These are phyloP conservation scores for Cirrhinus molitorella DNA, from an alignment of 2,797 vertebrate genomes.

Conservation along the genomic window DNA sequence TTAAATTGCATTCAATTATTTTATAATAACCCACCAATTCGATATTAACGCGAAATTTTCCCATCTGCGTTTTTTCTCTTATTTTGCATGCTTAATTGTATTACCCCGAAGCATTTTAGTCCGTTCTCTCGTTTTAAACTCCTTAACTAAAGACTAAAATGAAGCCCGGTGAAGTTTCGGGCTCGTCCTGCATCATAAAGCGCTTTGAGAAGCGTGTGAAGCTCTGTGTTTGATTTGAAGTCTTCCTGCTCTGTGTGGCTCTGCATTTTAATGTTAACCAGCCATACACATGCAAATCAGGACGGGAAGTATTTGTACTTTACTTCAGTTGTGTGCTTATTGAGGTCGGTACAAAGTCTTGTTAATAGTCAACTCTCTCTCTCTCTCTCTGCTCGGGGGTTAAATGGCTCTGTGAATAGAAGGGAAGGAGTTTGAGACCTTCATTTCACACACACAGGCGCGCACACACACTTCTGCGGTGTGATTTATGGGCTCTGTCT, in stretches of 20 bases:
- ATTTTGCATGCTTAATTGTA: not conserved
- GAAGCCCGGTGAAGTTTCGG: conserved; percentile 68
- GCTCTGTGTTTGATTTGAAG: conserved; percentile 60
- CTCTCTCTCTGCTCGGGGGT: conserved; percentile 42
- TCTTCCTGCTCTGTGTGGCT: conserved; percentile 64
- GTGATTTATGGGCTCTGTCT: conserved; percentile 1
- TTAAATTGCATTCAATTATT: not conserved
- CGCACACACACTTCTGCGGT: not conserved
- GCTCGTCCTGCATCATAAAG: conserved; percentile 76
- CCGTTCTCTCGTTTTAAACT: not conserved
- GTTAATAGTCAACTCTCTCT: conserved; percentile 77
- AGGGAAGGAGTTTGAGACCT: not conserved
- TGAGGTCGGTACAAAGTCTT: conserved; percentile 72
- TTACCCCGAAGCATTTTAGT: not conserved
- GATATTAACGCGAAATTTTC: not conserved
- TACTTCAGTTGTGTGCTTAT: conserved; percentile 73
- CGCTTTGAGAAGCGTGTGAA: conserved; percentile 77
- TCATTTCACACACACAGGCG: not conserved
- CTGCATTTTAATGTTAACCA: conserved; percentile 85
- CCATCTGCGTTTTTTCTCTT: too few relatives aligned
- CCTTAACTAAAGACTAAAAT: conserved; percentile 8
- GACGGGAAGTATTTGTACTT: conserved; percentile 77
- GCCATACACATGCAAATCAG: conserved; percentile 85
- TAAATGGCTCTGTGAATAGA: conserved; percentile 52
- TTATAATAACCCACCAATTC: too few relatives aligned